Evolutionary conservation across 2,113 vertebrate species (phyloP).

Genomic region (Illadopsis cleaveri): DNA sequence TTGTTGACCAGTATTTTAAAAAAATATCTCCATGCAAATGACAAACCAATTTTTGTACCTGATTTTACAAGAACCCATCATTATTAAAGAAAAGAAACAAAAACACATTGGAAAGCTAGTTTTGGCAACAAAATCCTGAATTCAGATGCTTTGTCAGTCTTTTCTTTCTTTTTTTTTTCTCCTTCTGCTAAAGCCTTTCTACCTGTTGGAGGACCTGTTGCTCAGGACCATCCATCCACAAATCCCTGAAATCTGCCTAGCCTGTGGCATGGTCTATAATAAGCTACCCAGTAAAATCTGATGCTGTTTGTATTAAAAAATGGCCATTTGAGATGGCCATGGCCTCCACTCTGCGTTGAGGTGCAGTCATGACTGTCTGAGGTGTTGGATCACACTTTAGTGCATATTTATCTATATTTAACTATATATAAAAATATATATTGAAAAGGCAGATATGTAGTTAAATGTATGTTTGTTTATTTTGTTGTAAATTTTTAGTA

Average conservation of each 20-base stretch:
- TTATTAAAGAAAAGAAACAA: background rate
- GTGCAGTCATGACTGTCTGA: background rate
- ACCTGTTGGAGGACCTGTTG: background rate
- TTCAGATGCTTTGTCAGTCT: background rate
- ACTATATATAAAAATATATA: too few relatives aligned
- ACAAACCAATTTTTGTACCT: background rate
- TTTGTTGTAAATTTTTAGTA: background rate
- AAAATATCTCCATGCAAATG: background rate
- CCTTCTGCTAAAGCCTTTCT: background rate
- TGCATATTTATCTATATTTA: too few relatives aligned
- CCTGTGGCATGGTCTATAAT: background rate
- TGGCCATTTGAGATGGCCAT: background rate
- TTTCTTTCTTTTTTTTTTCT: background rate
- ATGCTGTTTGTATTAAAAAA: background rate
- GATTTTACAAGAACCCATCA: background rate
- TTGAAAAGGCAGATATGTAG: fast-evolving
- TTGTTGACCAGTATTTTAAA: background rate
- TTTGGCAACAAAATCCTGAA: background rate
- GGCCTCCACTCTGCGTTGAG: background rate
- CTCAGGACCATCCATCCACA: background rate
- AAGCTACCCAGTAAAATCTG: background rate
- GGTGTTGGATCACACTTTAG: background rate
- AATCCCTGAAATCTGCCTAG: background rate
- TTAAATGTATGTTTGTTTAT: background rate
- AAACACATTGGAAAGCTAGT: background rate